Evolutionary conservation across 2,888 invertebrate genomes (phyloP), one percentile per base, ranked within the genome.

Genomic region (Conistra vaccinii): DNA sequence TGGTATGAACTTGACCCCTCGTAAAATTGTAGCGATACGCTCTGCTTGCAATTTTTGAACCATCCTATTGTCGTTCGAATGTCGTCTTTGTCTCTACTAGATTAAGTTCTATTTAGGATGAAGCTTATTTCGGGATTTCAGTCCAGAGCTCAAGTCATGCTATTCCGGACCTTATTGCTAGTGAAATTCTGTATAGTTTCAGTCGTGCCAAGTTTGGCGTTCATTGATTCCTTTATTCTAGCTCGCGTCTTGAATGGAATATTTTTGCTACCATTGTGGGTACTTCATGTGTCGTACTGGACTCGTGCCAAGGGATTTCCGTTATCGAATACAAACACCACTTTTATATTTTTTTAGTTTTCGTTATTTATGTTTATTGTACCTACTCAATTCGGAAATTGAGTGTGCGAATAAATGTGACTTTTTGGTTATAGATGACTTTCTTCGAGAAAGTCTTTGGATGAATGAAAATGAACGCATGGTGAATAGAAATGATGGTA

Each of bases 201-300:
- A 85, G 75, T 76, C 71, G 69, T 85, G 75, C 76, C 84, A 84
- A 81, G 82, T 86, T 89, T 87, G 85, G 81, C 85, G 89, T 89
- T 92, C 90, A 92, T 93, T 93, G 90, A 92, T 93, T 92, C 90
- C 91, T 91, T 90, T 93, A 93, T 91, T 91, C 87, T 89, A 91
- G 91, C 91, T 91, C 90, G 81, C 78, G 77, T 89, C 92, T 92
- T 95, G 93, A 95, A 95, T 95, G 95, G 93, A 92, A 94, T 95
- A 95, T 96, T 95, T 95, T 94, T 90, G 94, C 91, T 91, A 89
- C 89, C 90, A 92, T 92, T 93, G 93, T 91, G 90, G 93, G 90
- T 92, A 93, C 92, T 94, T 94, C 92, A 91, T 91, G 89, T 90
- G 88, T 89, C 85, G 85, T 87, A 87, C 89, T 95, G 95, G 95